Evolutionary conservation across 2,113 vertebrate species (phyloP).

Genomic region (Electrona antarctica): DNA sequence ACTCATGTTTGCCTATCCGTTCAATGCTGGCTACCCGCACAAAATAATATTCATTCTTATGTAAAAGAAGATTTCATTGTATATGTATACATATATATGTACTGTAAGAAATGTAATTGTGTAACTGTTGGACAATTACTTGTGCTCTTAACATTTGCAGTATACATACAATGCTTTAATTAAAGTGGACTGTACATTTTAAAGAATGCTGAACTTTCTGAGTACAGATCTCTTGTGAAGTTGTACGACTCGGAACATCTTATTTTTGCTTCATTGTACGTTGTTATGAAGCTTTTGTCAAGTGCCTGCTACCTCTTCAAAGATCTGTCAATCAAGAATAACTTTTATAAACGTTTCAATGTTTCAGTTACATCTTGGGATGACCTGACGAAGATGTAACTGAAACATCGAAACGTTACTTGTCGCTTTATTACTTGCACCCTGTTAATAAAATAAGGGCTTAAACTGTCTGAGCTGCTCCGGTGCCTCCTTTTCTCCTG

Average conservation of each 20-base stretch:
- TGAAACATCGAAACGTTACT: too few species aligned
- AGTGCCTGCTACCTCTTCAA: not conserved
- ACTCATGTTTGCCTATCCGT: not conserved
- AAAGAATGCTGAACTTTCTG: not conserved
- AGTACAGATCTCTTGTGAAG: too few species aligned
- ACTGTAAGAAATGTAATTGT: slow-evolving; percentile 30
- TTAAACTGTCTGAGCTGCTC: too few species aligned
- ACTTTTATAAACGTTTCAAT: too few species aligned
- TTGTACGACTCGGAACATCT: too few species aligned
- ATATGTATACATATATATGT: not conserved
- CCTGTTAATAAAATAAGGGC: too few species aligned
- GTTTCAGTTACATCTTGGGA: too few species aligned
- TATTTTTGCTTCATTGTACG: slow-evolving; percentile 15
- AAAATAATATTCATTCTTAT: not conserved
- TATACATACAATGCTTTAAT: slow-evolving; percentile 19
- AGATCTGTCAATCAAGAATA: too few species aligned
- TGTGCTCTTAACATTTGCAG: slow-evolving; percentile 10
- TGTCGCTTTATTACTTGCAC: too few species aligned
- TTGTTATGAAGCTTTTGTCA: slow-evolving; percentile 47
- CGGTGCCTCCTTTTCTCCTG: too few species aligned
- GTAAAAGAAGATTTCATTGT: slow-evolving; percentile 3
- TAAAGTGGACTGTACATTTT: slow-evolving; percentile 18
- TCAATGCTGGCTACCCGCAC: not conserved
- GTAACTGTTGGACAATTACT: not conserved
- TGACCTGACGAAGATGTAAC: too few species aligned